Conservation (phyloP, 2,888 invertebrate genomes). For the Caradrina kadenii region DNA sequence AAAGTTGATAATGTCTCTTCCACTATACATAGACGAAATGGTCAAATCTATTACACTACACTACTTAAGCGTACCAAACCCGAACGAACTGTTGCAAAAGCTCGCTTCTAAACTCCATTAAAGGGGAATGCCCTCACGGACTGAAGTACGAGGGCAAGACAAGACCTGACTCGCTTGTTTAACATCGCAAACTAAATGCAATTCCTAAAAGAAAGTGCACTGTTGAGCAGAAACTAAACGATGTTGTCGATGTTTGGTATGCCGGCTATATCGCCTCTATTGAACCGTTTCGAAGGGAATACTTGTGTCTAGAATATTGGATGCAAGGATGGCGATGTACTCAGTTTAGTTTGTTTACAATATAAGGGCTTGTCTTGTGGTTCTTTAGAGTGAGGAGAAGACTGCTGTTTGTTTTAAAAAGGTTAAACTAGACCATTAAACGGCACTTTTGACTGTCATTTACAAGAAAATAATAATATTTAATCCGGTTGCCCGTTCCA, state of each 20-base stretch:
- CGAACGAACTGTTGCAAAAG: not conserved
- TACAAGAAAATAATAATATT: no score
- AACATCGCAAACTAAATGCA: constrained; percentile 40
- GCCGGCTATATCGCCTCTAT: constrained; percentile 32
- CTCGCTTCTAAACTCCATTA: not conserved
- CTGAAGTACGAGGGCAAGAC: constrained; percentile 23
- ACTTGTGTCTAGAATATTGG: constrained; percentile 46
- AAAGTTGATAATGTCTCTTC: no score
- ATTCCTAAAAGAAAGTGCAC: constrained; percentile 44
- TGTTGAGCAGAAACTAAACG: constrained; percentile 41
- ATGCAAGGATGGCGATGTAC: constrained; percentile 8
- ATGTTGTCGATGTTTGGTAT: constrained; percentile 43
- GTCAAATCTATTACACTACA: no score
- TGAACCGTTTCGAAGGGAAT: constrained; percentile 16
- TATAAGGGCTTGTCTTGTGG: not conserved
- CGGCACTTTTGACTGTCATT: no score
- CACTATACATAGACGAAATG: no score
- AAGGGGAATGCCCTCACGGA: constrained; percentile 23
- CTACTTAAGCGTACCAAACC: no score
- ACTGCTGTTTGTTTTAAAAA: not conserved
- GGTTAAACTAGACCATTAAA: no score
- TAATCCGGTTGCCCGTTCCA: no score
- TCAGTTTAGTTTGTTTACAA: constrained; percentile 11
- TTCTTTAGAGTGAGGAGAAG: not conserved
- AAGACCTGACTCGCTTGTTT: constrained; percentile 45